Evolutionary conservation across 2,113 vertebrate species (phyloP).

Genomic region (Podarcis cretensis): DNA sequence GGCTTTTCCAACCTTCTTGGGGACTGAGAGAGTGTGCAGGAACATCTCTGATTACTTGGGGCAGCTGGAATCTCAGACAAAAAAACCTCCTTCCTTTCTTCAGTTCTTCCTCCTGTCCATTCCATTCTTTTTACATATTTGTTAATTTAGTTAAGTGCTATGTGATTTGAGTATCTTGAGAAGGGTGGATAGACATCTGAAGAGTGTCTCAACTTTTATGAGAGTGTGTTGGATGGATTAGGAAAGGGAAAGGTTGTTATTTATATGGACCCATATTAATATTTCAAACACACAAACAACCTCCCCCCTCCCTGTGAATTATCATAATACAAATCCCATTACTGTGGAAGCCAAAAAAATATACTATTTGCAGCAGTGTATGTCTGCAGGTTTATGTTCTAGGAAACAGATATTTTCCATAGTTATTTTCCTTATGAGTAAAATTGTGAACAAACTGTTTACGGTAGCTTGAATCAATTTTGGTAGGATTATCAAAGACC

Average conservation of each 20-base stretch:
- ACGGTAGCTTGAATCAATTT: background rate
- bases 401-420: background rate
- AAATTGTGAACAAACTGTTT: background rate
- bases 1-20: background rate
- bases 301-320: too few species aligned
- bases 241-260: too few species aligned
- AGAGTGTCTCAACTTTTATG: too few species aligned
- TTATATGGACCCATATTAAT: too few species aligned
- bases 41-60: background rate
- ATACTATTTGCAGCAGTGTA: background rate
- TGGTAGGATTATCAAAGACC: background rate
- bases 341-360: background rate
- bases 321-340: background rate
- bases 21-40: background rate
- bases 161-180: background rate
- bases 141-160: background rate
- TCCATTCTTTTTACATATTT: background rate
- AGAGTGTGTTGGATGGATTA: too few species aligned
- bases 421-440: background rate
- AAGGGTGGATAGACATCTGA: too few species aligned
- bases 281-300: too few species aligned
- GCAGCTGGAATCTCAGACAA: background rate
- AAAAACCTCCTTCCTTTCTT: background rate
- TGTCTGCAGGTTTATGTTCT: background rate
- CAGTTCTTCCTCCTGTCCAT: background rate